Percentiles rank a stretch among this genome's conserved stretches.
phyloP scores from a whole-genome alignment of 2,113 vertebrate species.

The human region GRCh38 chrX:96138001-96138500 shows the following conservation, averaged over 20 bases:
- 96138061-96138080: constrained; percentile 6
- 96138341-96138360: neutral
- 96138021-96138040: neutral
- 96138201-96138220: neutral
- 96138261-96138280: neutral
- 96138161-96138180: neutral
- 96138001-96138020: neutral
- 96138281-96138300: constrained; percentile 4
- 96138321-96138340: neutral
- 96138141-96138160: neutral
- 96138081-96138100: neutral
- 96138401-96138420: constrained; percentile 6
- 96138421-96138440: neutral
- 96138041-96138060: neutral
- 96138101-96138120: constrained; percentile 14
- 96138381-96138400: neutral
- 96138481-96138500: neutral
- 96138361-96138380: neutral
- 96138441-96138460: neutral
- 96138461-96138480: neutral
- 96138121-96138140: neutral
- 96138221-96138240: neutral
- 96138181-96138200: neutral
- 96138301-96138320: neutral
- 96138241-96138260: neutral